phyloP scores from a whole-genome alignment of 2,797 vertebrate species.

The Gastrophryne carolinensis region DNA sequence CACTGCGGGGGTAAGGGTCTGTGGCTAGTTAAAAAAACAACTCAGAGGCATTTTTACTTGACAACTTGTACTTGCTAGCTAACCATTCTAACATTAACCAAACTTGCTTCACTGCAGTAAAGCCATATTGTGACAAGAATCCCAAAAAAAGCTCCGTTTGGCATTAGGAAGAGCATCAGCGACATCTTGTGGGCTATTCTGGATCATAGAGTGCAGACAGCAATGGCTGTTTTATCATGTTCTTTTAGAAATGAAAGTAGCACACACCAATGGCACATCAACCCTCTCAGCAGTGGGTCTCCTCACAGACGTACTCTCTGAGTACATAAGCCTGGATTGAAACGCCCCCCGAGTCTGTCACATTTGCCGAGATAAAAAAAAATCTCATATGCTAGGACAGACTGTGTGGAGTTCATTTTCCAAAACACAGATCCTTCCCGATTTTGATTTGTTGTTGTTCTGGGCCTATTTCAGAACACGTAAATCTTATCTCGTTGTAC shows the following conservation, averaged over 20 bases:
- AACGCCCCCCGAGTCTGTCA: not conserved
- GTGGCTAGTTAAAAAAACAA: too few relatives aligned
- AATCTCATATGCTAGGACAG: not conserved
- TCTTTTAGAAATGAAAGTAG: not conserved
- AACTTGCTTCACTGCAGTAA: not conserved
- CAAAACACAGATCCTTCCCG: not conserved
- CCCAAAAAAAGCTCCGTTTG: not conserved
- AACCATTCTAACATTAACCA: not conserved
- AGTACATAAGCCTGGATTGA: not conserved
- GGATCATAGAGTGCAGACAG: not conserved
- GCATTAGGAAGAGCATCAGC: conserved; percentile 9
- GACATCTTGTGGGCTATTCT: conserved; percentile 18
- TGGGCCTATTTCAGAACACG: conserved; percentile 76
- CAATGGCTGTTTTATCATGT: not conserved
- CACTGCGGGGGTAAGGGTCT: too few relatives aligned
- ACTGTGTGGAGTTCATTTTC: not conserved
- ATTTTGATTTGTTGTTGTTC: not conserved
- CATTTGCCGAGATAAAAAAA: too few relatives aligned
- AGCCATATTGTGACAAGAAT: not conserved
- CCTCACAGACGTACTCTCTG: not conserved
- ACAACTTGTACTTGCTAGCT: too few relatives aligned
- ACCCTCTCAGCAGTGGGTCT: not conserved
- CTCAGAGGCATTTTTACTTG: too few relatives aligned
- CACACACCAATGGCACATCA: not conserved
- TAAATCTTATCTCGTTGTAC: conserved; percentile 96